A percentile compares a stretch with the other conserved stretches of the same genome.
These are phyloP conservation scores for Merluccius polli DNA, from an alignment of 2,797 vertebrate species.

Conservation along the genomic window DNA sequence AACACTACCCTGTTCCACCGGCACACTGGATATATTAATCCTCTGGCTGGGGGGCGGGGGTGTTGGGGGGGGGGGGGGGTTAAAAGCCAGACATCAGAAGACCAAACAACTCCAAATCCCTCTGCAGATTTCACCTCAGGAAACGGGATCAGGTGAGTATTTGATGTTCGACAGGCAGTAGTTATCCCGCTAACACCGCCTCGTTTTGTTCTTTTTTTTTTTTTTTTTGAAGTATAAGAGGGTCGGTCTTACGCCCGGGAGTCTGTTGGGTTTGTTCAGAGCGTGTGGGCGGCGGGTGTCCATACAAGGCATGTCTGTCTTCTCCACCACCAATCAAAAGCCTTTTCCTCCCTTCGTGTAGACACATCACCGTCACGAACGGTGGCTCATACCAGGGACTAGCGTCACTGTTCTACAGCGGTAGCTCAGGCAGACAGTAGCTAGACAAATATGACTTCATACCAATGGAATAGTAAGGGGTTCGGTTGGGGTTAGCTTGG, in stretches of 20 bases:
- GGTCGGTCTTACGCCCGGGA: slow-evolving; percentile 60
- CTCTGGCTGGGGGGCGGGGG: slow-evolving; percentile 6
- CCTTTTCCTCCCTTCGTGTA: neutral
- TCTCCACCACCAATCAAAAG: neutral
- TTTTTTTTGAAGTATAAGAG: slow-evolving; percentile 58
- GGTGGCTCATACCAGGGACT: neutral
- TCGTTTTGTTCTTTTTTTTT: neutral
- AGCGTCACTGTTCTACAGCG: neutral
- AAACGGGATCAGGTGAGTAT: slow-evolving; percentile 62
- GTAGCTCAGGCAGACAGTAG: neutral
- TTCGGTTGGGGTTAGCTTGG: neutral
- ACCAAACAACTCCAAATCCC: slow-evolving; percentile 59
- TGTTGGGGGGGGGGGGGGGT: slow-evolving; percentile 28
- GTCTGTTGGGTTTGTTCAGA: slow-evolving; percentile 22
- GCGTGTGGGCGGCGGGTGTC: slow-evolving; percentile 44
- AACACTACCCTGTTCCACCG: slow-evolving; percentile 10
- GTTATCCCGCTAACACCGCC: slow-evolving; percentile 53
- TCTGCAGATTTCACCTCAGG: slow-evolving; percentile 60
- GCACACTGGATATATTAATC: neutral
- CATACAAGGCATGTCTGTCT: slow-evolving; percentile 43
- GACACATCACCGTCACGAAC: neutral
- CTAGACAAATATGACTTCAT: neutral
- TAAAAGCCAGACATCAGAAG: slow-evolving; percentile 45
- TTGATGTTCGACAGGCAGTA: slow-evolving; percentile 54
- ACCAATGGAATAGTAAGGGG: neutral